Evolutionary conservation across 53 echinoderm and acorn worm species (phyloP).

Genomic region (Holothuria scabra): DNA sequence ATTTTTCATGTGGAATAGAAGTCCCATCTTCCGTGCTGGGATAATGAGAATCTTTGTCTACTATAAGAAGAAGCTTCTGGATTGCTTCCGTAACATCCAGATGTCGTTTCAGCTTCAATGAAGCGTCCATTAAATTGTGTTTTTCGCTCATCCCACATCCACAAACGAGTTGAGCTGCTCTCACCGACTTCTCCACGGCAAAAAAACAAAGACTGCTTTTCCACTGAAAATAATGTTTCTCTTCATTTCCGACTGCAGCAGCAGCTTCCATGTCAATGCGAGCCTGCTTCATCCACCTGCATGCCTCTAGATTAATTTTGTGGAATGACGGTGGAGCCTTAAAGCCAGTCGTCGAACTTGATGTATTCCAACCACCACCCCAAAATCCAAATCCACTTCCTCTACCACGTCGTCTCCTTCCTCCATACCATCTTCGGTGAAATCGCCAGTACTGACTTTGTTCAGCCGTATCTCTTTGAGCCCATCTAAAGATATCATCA

Average conservation of each 20-base stretch:
- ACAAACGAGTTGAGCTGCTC: slow-evolving; percentile 56
- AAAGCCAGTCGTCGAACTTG: not conserved
- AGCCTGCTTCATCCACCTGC: slow-evolving; percentile 12
- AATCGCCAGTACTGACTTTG: slow-evolving; percentile 18
- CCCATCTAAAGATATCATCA: slow-evolving; percentile 11
- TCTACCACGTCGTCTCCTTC: too few relatives aligned
- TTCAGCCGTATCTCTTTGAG: not conserved
- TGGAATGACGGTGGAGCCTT: slow-evolving; percentile 13
- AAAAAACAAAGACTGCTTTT: slow-evolving; percentile 44
- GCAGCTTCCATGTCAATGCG: slow-evolving; percentile 11
- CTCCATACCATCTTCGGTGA: slow-evolving; percentile 4
- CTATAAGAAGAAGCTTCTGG: not conserved
- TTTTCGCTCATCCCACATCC: slow-evolving; percentile 14
- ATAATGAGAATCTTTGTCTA: slow-evolving; percentile 1
- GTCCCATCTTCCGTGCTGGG: not conserved
- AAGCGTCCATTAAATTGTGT: slow-evolving; percentile 20
- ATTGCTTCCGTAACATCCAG: not conserved
- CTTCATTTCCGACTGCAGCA: not conserved
- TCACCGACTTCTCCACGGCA: slow-evolving; percentile 57
- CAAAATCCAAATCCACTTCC: not conserved
- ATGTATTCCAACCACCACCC: not conserved
- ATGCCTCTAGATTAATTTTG: slow-evolving; percentile 3
- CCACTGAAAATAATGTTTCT: slow-evolving; percentile 54
- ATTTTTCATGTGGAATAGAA: slow-evolving; percentile 10
- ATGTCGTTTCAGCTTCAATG: not conserved